phyloP scores from a whole-genome alignment of 2,888 invertebrate genomes.

The Tipula helvola region DNA sequence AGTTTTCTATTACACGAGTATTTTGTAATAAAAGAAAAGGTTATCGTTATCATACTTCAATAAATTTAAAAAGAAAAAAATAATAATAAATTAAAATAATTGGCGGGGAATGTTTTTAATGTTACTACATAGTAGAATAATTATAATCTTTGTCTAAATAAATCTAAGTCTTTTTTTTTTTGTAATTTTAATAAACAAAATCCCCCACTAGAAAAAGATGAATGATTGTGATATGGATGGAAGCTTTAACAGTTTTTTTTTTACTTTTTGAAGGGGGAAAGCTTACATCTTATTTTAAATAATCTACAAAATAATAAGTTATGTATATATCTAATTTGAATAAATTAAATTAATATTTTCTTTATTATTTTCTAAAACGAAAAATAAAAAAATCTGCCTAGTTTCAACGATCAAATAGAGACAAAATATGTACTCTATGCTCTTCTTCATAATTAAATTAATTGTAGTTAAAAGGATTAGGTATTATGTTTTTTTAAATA shows the following conservation, averaged over 20 bases:
- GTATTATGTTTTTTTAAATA: neutral
- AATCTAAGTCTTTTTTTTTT: neutral
- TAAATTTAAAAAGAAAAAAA: neutral
- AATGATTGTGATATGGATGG: neutral
- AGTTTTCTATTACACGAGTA: neutral
- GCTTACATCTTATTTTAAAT: neutral
- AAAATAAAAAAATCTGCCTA: neutral
- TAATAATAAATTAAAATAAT: neutral
- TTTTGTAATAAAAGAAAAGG: neutral
- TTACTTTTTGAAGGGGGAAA: neutral
- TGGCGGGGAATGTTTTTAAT: neutral
- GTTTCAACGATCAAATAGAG: neutral
- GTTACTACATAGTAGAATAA: neutral
- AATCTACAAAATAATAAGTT: neutral
- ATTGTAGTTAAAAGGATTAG: neutral
- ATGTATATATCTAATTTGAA: neutral
- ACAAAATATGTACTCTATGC: neutral
- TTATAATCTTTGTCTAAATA: neutral
- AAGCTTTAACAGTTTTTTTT: neutral
- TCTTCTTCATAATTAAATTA: neutral
- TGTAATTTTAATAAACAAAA: neutral
- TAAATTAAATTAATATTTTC: neutral
- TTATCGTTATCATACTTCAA: neutral
- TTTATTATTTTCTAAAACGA: slow-evolving; percentile 4
- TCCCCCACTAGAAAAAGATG: neutral